Evolutionary conservation across 92 coral and sea anemone species (phyloP).

Genomic region (Porites evermanni): DNA sequence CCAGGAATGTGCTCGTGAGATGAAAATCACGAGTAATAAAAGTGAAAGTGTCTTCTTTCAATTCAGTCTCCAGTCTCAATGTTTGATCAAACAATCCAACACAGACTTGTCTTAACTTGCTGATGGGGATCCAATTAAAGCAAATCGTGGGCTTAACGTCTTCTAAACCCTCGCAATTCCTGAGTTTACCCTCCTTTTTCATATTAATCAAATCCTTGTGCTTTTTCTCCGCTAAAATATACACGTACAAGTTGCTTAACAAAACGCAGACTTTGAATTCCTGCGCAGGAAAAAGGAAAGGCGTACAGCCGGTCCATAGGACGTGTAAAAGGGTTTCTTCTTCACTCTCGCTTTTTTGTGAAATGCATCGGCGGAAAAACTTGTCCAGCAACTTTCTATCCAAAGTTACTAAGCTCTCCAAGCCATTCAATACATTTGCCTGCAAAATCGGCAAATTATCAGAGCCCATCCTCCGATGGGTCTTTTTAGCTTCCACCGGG

Average conservation of each 20-base stretch:
- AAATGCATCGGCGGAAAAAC: conserved; percentile 71
- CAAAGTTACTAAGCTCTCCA: conserved; percentile 73
- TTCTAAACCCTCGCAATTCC: conserved; percentile 47
- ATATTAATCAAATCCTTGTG: conserved; percentile 75
- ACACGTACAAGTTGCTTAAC: conserved; percentile 80
- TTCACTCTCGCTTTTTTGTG: conserved; percentile 58
- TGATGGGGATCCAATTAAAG: conserved; percentile 70
- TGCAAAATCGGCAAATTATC: conserved; percentile 78
- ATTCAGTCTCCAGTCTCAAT: conserved; percentile 85
- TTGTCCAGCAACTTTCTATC: conserved; percentile 72
- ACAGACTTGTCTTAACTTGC: conserved; percentile 85
- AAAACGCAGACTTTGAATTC: conserved; percentile 91
- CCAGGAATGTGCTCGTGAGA: conserved; percentile 84
- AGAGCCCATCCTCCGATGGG: conserved; percentile 85
- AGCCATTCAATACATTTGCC: conserved; percentile 49
- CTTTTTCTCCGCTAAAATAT: conserved; percentile 80
- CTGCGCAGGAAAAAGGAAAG: conserved; percentile 75
- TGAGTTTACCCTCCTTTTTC: conserved; percentile 70
- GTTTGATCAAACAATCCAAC: conserved; percentile 99
- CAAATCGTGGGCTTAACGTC: conserved; percentile 67
- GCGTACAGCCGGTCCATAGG: conserved; percentile 96
- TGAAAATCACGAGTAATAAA: conserved; percentile 92
- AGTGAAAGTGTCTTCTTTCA: conserved; percentile 88
- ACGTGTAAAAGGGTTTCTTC: conserved; percentile 88
- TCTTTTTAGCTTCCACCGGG: conserved; percentile 67